A percentile compares a stretch with the other conserved stretches of the same genome.
Conservation (phyloP, 2,113 vertebrate genomes). For the Limnothrissa miodon region DNA sequence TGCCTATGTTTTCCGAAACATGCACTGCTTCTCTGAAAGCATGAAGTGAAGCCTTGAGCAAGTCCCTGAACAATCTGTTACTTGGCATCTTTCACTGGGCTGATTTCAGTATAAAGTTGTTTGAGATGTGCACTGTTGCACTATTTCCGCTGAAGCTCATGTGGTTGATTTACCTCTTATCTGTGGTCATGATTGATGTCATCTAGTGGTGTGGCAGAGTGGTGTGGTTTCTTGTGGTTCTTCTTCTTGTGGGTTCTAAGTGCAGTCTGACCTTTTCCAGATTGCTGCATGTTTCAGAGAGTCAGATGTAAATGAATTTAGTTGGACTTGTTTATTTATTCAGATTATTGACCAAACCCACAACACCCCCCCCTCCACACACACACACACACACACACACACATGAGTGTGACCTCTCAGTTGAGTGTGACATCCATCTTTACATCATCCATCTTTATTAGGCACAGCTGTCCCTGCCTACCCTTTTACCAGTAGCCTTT, state of each 20-base stretch:
- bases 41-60: not conserved
- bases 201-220: not conserved
- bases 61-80: not conserved
- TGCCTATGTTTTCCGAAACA: too few relatives aligned
- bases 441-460: slow-evolving; percentile 69
- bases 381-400: slow-evolving; percentile 12
- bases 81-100: not conserved
- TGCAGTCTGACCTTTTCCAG: too few relatives aligned
- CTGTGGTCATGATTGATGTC: not conserved
- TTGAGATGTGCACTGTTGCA: not conserved
- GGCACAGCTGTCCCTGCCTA: slow-evolving; percentile 40
- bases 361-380: not conserved
- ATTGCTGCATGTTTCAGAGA: too few relatives aligned
- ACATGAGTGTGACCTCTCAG: not conserved
- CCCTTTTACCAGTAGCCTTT: slow-evolving; percentile 44
- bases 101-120: not conserved
- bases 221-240: not conserved
- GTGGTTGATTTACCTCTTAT: not conserved
- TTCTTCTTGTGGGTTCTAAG: not conserved
- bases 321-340: too few relatives aligned
- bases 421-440: slow-evolving; percentile 41
- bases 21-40: not conserved
- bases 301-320: too few relatives aligned
- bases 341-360: not conserved
- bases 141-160: not conserved